Conservation (phyloP, 1,140 invertebrate species). For the Drosophila pruinosa region DNA sequence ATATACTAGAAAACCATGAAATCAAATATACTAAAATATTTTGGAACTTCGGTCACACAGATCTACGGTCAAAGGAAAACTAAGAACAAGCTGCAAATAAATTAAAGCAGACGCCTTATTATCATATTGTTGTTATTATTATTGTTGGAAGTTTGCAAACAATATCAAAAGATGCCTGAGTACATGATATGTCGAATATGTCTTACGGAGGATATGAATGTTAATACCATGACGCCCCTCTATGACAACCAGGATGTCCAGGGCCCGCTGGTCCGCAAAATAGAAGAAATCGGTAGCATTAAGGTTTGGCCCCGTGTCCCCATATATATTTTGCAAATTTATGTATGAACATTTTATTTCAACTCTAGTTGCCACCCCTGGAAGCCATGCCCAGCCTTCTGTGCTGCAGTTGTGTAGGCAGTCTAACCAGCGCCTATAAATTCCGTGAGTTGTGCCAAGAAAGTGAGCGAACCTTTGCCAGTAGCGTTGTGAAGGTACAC, state of each 20-base stretch:
- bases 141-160: constrained; percentile 1
- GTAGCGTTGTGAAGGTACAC: constrained; percentile 68
- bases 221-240: constrained; percentile 65
- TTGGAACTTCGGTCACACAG: constrained; percentile 11
- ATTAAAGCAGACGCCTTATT: constrained; percentile 22
- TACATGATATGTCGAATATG: constrained; percentile 75
- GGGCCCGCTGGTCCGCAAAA: constrained; percentile 63
- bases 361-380: constrained; percentile 58
- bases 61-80: constrained; percentile 24
- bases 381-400: constrained; percentile 76
- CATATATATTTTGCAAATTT: neutral
- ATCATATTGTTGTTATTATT: constrained; percentile 27
- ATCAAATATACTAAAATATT: neutral
- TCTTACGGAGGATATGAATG: constrained; percentile 62
- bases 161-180: constrained; percentile 59
- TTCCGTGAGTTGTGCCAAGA: constrained; percentile 70
- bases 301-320: constrained; percentile 38
- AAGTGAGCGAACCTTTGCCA: constrained; percentile 69
- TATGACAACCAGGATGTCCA: constrained; percentile 60
- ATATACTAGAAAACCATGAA: neutral
- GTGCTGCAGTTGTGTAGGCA: constrained; percentile 59
- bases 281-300: constrained; percentile 74
- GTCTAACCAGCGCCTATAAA: constrained; percentile 56
- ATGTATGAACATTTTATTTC: neutral
- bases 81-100: constrained; percentile 14